Conservation (phyloP, 2,113 vertebrate species). For the Perca flavescens region DNA sequence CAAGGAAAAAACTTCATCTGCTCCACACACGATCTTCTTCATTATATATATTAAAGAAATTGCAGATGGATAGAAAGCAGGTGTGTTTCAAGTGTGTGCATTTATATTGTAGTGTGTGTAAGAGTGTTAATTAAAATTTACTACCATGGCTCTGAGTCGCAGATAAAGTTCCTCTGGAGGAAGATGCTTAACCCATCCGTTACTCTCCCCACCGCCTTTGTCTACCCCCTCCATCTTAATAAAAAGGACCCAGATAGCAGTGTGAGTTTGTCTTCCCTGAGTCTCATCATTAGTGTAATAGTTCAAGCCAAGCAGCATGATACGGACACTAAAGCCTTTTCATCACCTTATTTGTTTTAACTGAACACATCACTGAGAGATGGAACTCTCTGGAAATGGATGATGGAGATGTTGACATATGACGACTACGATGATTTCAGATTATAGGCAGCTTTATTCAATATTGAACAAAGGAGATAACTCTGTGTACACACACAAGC, state of each 20-base stretch:
- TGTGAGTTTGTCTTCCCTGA: conserved; percentile 61
- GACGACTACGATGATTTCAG: too few species aligned
- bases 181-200: conserved; percentile 68
- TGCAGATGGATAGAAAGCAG: conserved; percentile 38
- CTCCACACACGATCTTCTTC: neutral
- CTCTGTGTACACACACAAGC: too few species aligned
- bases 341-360: conserved; percentile 34
- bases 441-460: too few species aligned
- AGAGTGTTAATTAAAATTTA: conserved; percentile 65
- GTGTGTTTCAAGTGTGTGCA: conserved; percentile 38
- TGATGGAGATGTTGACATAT: too few species aligned
- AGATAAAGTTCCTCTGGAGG: conserved; percentile 68
- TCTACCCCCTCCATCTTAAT: conserved; percentile 66
- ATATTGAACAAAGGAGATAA: too few species aligned
- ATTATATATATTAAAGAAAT: neutral
- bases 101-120: conserved; percentile 1
- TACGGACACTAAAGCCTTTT: conserved; percentile 16
- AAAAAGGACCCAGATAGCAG: conserved; percentile 69
- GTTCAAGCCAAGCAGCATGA: conserved; percentile 48
- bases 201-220: conserved; percentile 52
- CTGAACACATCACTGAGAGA: neutral
- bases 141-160: conserved; percentile 38
- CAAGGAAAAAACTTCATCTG: conserved; percentile 34
- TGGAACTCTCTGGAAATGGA: too few species aligned
- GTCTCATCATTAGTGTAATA: conserved; percentile 61